Evolutionary conservation across 2,888 invertebrate genomes (phyloP).

Genomic region (Pristionchus arcanus): DNA sequence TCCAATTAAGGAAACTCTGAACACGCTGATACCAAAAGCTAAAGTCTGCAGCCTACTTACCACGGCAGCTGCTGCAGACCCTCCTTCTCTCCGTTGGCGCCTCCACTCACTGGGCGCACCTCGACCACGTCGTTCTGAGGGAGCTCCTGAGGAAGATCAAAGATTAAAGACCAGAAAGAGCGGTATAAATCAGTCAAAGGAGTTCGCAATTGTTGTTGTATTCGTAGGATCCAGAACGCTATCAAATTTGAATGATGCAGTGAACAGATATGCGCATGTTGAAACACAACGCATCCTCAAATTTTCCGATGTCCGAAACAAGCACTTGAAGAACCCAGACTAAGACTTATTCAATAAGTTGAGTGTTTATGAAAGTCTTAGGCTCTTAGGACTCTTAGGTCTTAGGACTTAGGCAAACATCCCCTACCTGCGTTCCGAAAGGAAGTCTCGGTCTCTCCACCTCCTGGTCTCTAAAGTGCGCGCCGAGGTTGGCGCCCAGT

Average conservation of each 20-base stretch:
- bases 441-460: slow-evolving; percentile 2
- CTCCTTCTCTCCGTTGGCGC: not conserved
- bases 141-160: slow-evolving; percentile 43
- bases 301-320: too few relatives aligned
- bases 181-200: too few relatives aligned
- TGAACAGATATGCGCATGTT: not conserved
- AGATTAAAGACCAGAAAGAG: not conserved
- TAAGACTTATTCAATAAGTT: too few relatives aligned
- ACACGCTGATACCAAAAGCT: too few relatives aligned
- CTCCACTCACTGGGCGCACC: not conserved
- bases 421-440: slow-evolving; percentile 34
- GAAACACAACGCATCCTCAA: not conserved
- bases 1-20: too few relatives aligned
- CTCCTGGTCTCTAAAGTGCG: slow-evolving; percentile 35
- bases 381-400: too few relatives aligned
- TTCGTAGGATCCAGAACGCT: not conserved
- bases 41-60: too few relatives aligned
- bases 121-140: slow-evolving; percentile 51
- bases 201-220: too few relatives aligned
- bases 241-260: not conserved
- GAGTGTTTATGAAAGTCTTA: too few relatives aligned
- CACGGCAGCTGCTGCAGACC: slow-evolving; percentile 53
- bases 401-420: too few relatives aligned
- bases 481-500: slow-evolving; percentile 11
- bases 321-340: too few relatives aligned